phyloP scores from a whole-genome alignment of 2,888 invertebrate species.

The Rhimphoctona megacephalus region DNA sequence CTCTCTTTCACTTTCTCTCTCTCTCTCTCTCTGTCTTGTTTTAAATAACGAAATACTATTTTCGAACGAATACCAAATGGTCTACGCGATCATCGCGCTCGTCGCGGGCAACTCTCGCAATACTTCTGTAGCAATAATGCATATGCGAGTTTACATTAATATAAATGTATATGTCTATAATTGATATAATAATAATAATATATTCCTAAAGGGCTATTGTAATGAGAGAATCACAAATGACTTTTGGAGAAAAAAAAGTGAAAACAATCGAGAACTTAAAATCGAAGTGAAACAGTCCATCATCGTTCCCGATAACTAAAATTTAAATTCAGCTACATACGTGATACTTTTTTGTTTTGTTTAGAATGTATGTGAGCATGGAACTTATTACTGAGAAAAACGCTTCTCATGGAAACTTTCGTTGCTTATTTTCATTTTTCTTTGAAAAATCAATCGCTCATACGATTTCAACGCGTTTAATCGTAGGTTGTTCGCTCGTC shows the following conservation, averaged over 20 bases:
- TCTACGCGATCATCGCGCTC: neutral
- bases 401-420: conserved; percentile 31
- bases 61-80: conserved; percentile 33
- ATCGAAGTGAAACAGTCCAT: conserved; percentile 24
- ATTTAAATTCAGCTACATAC: neutral
- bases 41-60: conserved; percentile 23
- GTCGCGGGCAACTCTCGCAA: conserved; percentile 43
- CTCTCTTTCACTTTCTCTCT: neutral
- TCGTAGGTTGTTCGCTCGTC: conserved; percentile 47
- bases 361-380: conserved; percentile 61
- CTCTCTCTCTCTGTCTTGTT: neutral
- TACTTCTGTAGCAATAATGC: conserved; percentile 59
- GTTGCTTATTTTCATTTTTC: neutral
- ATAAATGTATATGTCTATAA: neutral
- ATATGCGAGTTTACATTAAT: conserved; percentile 10
- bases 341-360: conserved; percentile 11
- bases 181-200: conserved; percentile 5
- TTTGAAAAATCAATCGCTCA: conserved; percentile 22
- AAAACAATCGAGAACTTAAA: conserved; percentile 25
- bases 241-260: neutral
- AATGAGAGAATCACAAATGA: conserved; percentile 49
- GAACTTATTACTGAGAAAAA: conserved; percentile 55
- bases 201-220: neutral
- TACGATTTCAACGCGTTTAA: conserved; percentile 66
- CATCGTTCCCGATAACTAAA: conserved; percentile 28